Percentiles rank a stretch among this genome's conserved stretches.
phyloP scores from a whole-genome alignment of 1,140 invertebrate genomes.

The Mizuhopecten yessoensis region DNA sequence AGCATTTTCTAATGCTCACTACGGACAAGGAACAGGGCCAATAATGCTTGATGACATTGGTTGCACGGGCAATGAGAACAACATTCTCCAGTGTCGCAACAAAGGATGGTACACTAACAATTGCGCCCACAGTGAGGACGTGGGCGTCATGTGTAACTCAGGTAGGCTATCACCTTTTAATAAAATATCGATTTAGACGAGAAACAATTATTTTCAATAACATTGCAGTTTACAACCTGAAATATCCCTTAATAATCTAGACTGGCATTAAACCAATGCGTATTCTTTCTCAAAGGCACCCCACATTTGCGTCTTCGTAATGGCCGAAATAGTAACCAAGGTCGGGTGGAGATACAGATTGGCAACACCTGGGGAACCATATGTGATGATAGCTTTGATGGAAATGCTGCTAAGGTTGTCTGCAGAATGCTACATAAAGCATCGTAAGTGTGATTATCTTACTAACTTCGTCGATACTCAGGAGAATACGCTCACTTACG shows the following conservation, averaged over 20 bases:
- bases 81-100: constrained; percentile 56
- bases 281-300: constrained; percentile 44
- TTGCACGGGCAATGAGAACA: constrained; percentile 60
- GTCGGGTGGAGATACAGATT: constrained; percentile 60
- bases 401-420: constrained; percentile 57
- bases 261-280: too few relatives aligned
- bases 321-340: constrained; percentile 55
- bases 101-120: constrained; percentile 89
- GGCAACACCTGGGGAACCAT: constrained; percentile 60
- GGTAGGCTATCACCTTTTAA: not conserved
- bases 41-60: constrained; percentile 56
- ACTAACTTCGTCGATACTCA: too few relatives aligned
- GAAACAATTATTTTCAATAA: too few relatives aligned
- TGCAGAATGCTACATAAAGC: constrained; percentile 43
- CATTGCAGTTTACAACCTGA: too few relatives aligned
- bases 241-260: too few relatives aligned
- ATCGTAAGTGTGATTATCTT: not conserved
- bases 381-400: constrained; percentile 65
- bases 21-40: constrained; percentile 82
- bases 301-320: constrained; percentile 51
- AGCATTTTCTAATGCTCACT: constrained; percentile 70
- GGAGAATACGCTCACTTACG: too few relatives aligned
- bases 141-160: constrained; percentile 68
- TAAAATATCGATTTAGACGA: too few relatives aligned
- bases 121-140: constrained; percentile 88